Base-by-base conservation (phyloP, 2,888 invertebrate species). In the Drosophila prolongata region DNA sequence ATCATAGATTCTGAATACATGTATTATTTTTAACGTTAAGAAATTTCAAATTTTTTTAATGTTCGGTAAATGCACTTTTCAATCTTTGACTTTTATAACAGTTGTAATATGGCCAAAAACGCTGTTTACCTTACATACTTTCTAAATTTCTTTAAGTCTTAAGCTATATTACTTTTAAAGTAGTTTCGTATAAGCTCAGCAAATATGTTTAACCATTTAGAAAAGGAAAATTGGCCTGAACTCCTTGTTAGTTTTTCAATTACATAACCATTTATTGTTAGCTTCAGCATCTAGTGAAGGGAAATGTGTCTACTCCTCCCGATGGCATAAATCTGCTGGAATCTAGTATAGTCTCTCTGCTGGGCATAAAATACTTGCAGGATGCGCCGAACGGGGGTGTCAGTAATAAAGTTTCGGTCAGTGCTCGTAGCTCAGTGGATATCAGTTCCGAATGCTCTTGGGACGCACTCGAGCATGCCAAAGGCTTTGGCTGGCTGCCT, bases 391-490 rank as follows among this genome's bases (percentile, higher is more conserved):
- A 16, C 27, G 40, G 37, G 34, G 43, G 58, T 55, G 24, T 46
- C 43, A 27, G 42, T 75, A 79, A 77, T 82, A 82, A 79, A 82
- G 54, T 66, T 74, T 71, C 62, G 79, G 71, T 44, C 78, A 74
- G 78, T 53, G 55, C 53, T 53, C 53, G 43, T 78, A 71, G 59
- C 55, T 64, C 59, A 40, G 57, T 75, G 35, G 65, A 60, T 68
- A 78, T 75, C 78, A 74, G 72, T 76, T 76, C 70, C 62, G 60
- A 58, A 79, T 82, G 77, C 83, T 69, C 80, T 49, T 67, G 61
- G 80, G 57, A 81, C 50, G 87, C 82, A 82, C 68, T 87, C 85
- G 79, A 82, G 86, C 77, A 71, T 87, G 69, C 66, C 72, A 78
- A 84, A 84, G 72, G 62, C 66, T 50, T 65, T 77, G 62, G 73